Evolutionary conservation across 2,797 vertebrate species (phyloP).

Genomic region (Tachyglossus aculeatus): DNA sequence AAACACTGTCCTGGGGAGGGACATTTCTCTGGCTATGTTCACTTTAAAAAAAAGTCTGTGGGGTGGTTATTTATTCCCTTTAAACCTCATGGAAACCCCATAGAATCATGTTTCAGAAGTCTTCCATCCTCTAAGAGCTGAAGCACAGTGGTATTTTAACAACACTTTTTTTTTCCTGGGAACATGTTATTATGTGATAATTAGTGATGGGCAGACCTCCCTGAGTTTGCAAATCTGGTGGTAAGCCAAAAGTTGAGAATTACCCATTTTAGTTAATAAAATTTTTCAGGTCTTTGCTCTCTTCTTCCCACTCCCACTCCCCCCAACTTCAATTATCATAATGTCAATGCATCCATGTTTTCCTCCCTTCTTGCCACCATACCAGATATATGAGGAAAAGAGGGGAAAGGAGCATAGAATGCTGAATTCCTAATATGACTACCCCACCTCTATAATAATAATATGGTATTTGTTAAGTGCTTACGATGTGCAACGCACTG

Average conservation of each 20-base stretch:
- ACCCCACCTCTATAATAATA: too few species aligned
- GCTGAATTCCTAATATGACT: not conserved
- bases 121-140: not conserved
- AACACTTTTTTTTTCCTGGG: slow-evolving; percentile 20
- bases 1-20: slow-evolving; percentile 8
- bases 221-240: slow-evolving; percentile 41
- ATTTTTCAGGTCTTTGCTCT: not conserved
- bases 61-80: slow-evolving; percentile 10
- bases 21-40: slow-evolving; percentile 5
- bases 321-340: not conserved
- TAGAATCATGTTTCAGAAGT: slow-evolving; percentile 17
- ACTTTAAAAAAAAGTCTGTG: slow-evolving; percentile 20
- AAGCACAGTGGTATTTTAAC: slow-evolving; percentile 48
- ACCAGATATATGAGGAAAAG: not conserved
- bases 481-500: too few species aligned
- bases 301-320: not conserved
- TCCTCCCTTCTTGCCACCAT: not conserved
- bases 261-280: slow-evolving; percentile 17
- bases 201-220: slow-evolving; percentile 46
- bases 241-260: slow-evolving; percentile 15
- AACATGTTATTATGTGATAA: slow-evolving; percentile 37
- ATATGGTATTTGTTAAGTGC: too few species aligned
- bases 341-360: not conserved
- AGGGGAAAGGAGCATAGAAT: not conserved
- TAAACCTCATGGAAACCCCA: slow-evolving; percentile 38